Evolutionary conservation across 1,140 invertebrate species (phyloP), one percentile per base, ranked within the genome.

Genomic region (Oppia nitens): DNA sequence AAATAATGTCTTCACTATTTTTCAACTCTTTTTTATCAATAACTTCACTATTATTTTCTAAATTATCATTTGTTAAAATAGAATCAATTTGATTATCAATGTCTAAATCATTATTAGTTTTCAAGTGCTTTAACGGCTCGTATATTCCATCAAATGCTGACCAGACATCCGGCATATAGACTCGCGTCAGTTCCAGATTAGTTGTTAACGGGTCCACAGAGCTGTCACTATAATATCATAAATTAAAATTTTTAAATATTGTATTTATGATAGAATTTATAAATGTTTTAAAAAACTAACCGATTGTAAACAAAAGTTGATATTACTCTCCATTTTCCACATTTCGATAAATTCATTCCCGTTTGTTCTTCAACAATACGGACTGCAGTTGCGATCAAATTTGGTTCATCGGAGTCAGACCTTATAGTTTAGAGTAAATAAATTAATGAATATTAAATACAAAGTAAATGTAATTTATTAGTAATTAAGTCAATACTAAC

Each of bases 281-380:
- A 40, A 26, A 4, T 56, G 27, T 6, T 20, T 11, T 9, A 50
- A n/a, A 57, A 55, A 47, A 14, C 26, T 6, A 25, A 60, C 59
- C 60, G 59, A 59, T 62, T 60, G 29, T 62, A 62, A 1, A 60
- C 27, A 27, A 62, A 62, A 17, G 60, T 62, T 26, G 58, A 24
- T 9, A 62, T 51, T 9, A 26, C 9, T 20, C 26, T 53, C 60
- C 60, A 62, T 50, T 54, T 51, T 11, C 27, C 3, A 55, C 60
- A 62, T 25, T 48, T 11, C 17, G 29, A 25, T 11, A 62, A 40
- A 60, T 62, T 56, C 1, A 62, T 23, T 23, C 60, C 60, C 14
- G 60, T 62, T 32, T 62, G 58, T 26, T 59, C 50, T 21, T 54
- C 17, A 12, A 60, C 57, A 17, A 55, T 12, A 4, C 60, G 47